These are phyloP conservation scores for Myiozetetes cayanensis DNA, from an alignment of 2,113 vertebrate species.

Conservation along the genomic window DNA sequence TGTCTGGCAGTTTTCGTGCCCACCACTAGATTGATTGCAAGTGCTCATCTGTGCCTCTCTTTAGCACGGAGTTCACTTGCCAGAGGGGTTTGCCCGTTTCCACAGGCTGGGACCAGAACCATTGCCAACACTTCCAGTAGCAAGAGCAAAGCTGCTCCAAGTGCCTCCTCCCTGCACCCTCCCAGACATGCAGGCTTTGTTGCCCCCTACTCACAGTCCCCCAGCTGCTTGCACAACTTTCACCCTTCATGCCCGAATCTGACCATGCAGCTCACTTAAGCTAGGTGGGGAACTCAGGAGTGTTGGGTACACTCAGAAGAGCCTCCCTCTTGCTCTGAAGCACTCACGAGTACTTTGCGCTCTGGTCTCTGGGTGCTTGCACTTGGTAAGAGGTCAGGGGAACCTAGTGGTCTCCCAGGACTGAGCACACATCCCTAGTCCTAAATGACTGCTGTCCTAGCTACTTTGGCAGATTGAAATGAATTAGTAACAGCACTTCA, in stretches of 20 bases:
- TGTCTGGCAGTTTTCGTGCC: constrained; percentile 18
- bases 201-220: not conserved
- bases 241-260: not conserved
- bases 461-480: not conserved
- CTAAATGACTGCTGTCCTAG: not conserved
- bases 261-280: not conserved
- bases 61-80: not conserved
- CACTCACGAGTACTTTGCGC: not conserved
- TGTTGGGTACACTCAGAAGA: not conserved
- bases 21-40: not conserved
- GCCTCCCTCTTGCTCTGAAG: not conserved
- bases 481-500: not conserved
- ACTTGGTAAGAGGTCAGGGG: not conserved
- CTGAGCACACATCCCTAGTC: not conserved
- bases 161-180: not conserved
- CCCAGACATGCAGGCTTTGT: not conserved
- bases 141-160: not conserved
- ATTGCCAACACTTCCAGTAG: not conserved
- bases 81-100: not conserved
- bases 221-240: not conserved
- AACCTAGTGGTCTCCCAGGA: not conserved
- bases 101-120: not conserved
- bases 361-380: not conserved
- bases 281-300: not conserved
- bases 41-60: not conserved